Base-by-base conservation (phyloP, 2,888 invertebrate species). In the Drosophila neonasuta region DNA sequence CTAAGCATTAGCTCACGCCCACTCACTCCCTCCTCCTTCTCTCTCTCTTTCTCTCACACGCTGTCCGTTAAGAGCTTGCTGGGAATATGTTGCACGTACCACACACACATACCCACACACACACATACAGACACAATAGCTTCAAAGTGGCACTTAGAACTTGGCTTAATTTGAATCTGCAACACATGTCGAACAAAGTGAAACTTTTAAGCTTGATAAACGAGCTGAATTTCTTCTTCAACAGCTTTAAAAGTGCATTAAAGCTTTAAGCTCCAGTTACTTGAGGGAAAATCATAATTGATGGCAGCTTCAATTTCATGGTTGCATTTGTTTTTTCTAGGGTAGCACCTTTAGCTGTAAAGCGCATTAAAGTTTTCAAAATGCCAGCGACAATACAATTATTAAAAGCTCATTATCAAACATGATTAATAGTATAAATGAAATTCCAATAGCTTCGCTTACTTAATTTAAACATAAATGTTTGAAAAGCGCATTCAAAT, bases 1-100 rank as follows among this genome's bases (percentile, higher is more conserved):
- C 51, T 46, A 45, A 20, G 48, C 29, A 48, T 58, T 56, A 41
- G 51, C 34, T 41, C 11, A 39, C 6, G n/a, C n/a, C 36, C 36
- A n/a, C 4, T 36, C n/a, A 1, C 9, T 32, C n/a, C 34, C 4
- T 11, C 11, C 11, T 34, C 4, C 34, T 4, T 36, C 2, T 36
- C 34, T 36, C 36, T 36, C 6, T 4, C 36, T 11, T 3, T 11
- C 1, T 34, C 36, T 36, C 5, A 6, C 5, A 5, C 11, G 11
- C 10, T 10, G 32, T 32, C 32, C 32, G 10, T 32, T 32, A 9
- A 9, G 32, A 32, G 32, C 24, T 24, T 6, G 24, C 10, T 11
- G 34, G 8, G 39, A 24, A 24, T 39, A 8, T 56, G 45, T 32
- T 44, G 20, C 32, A 17, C 41, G 24, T 5, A 17, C 11, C n/a